Evolutionary conservation across 1,140 invertebrate genomes (phyloP).

Genomic region (fruit fly (Drosophila melanogaster)): Release_6_plus_ISO1_MT NT_033779.5:1266501-1267000

Average conservation of each 20-base stretch:
- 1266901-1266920: slow-evolving; percentile 27
- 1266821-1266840: no score
- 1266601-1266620: slow-evolving; percentile 9
- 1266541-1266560: slow-evolving; percentile 70
- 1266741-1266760: slow-evolving; percentile 4
- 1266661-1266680: slow-evolving; percentile 7
- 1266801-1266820: not conserved
- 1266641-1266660: slow-evolving; percentile 7
- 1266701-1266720: slow-evolving; percentile 46
- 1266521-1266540: slow-evolving; percentile 73
- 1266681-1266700: slow-evolving; percentile 14
- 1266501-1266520: slow-evolving; percentile 42
- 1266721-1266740: slow-evolving; percentile 8
- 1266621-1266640: slow-evolving; percentile 11
- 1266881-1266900: slow-evolving; percentile 17
- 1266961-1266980: slow-evolving; percentile 58
- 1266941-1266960: slow-evolving; percentile 11
- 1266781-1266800: not conserved
- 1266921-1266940: slow-evolving; percentile 56
- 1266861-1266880: not conserved
- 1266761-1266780: not conserved
- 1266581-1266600: slow-evolving; percentile 31
- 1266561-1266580: slow-evolving; percentile 53
- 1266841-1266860: no score
- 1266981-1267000: slow-evolving; percentile 16